These are phyloP conservation scores for Heliconius sara DNA, from an alignment of 2,888 invertebrate species.

Conservation along the genomic window DNA sequence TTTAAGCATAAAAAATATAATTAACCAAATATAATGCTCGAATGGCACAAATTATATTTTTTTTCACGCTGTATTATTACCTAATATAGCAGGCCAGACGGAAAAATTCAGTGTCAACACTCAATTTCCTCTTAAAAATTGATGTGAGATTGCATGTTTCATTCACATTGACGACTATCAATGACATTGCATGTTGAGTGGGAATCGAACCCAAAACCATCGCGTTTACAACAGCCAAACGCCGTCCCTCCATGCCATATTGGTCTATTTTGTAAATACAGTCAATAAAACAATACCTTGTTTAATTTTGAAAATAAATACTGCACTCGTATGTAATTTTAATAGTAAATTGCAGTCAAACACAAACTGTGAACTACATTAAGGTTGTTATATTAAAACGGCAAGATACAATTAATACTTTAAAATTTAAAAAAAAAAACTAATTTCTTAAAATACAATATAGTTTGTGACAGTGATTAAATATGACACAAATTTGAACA, in stretches of 20 bases:
- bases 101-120: neutral
- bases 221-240: neutral
- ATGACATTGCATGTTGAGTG: neutral
- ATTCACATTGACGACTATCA: no score
- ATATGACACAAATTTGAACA: conserved; percentile 84
- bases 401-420: conserved; percentile 44
- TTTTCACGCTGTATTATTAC: neutral
- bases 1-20: conserved; percentile 30
- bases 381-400: conserved; percentile 24
- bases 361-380: neutral
- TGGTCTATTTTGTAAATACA: neutral
- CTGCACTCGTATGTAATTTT: conserved; percentile 10
- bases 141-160: no score
- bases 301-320: neutral
- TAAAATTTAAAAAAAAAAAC: conserved; percentile 29
- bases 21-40: conserved; percentile 24
- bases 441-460: conserved; percentile 38
- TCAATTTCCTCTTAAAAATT: neutral
- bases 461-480: conserved; percentile 71
- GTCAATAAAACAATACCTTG: neutral
- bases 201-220: neutral
- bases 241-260: neutral
- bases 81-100: neutral
- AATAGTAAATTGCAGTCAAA: conserved; percentile 7
- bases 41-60: conserved; percentile 35